Conservation (phyloP, 2,797 vertebrate genomes). For the Epinephelus malabaricus region DNA sequence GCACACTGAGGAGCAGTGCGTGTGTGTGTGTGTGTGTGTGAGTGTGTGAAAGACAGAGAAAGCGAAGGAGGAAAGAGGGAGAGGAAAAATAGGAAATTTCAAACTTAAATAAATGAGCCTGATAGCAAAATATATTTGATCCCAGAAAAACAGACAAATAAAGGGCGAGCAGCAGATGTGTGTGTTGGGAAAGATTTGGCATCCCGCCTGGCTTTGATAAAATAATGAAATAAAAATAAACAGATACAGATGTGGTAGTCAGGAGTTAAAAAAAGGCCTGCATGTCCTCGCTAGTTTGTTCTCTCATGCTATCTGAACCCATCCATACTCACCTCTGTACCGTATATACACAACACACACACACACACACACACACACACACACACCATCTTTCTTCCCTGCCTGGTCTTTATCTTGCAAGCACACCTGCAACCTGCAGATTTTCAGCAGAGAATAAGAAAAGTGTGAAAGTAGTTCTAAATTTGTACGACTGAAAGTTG, state of each 20-base stretch:
- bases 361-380: not conserved
- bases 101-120: not conserved
- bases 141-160: not conserved
- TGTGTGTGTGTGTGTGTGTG: not conserved
- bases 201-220: conserved; percentile 5
- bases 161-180: not conserved
- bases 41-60: not conserved
- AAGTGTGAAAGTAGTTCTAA: conserved; percentile 10
- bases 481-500: conserved; percentile 13
- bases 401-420: conserved; percentile 55
- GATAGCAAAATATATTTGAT: not conserved
- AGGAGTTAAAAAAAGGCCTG: conserved; percentile 24
- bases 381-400: conserved; percentile 13
- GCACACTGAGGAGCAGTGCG: conserved; percentile 13
- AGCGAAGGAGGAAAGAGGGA: not conserved
- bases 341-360: not conserved
- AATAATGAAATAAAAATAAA: conserved; percentile 7
- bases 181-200: not conserved
- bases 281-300: conserved; percentile 23
- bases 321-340: conserved; percentile 16
- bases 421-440: conserved; percentile 57
- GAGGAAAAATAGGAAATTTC: not conserved
- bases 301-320: conserved; percentile 37
- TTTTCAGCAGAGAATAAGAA: conserved; percentile 14
- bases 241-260: not conserved